Conservation (phyloP, 2,113 vertebrate species). For the Ptilorrhoa leucosticta region DNA sequence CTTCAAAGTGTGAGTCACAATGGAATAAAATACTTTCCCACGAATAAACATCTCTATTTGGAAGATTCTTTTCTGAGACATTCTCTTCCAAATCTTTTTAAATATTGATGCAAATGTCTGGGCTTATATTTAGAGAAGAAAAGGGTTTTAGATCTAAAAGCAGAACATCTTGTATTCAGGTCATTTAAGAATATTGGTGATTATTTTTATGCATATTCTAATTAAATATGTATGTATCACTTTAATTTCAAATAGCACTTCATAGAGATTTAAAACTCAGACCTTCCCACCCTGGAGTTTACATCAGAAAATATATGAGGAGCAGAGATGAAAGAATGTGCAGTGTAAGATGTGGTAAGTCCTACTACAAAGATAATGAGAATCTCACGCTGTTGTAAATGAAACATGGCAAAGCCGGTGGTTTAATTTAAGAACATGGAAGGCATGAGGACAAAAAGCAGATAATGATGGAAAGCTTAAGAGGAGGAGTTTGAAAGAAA, state of each 20-base stretch:
- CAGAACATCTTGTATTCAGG: background rate
- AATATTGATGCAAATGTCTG: slow-evolving; percentile 28
- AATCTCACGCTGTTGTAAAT: background rate
- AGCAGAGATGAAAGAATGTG: background rate
- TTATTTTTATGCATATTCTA: slow-evolving; percentile 36
- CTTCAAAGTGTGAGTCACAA: background rate
- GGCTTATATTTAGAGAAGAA: slow-evolving; percentile 11
- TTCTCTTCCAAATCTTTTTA: background rate
- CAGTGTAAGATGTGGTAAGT: background rate
- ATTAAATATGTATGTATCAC: slow-evolving; percentile 36
- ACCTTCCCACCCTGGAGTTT: background rate
- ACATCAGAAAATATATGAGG: background rate
- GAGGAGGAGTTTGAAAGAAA: background rate
- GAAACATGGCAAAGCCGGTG: background rate
- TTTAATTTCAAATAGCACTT: slow-evolving; percentile 49
- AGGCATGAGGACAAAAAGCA: background rate
- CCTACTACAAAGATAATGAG: background rate
- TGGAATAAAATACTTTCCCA: background rate
- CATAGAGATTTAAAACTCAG: background rate
- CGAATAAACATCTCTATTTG: background rate
- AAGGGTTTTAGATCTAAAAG: slow-evolving; percentile 1
- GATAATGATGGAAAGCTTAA: background rate
- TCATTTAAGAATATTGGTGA: slow-evolving; percentile 2
- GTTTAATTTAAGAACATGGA: slow-evolving; percentile 5
- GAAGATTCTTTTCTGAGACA: background rate